Conservation (phyloP, 1,140 invertebrate genomes). For the Portunus trituberculatus region DNA sequence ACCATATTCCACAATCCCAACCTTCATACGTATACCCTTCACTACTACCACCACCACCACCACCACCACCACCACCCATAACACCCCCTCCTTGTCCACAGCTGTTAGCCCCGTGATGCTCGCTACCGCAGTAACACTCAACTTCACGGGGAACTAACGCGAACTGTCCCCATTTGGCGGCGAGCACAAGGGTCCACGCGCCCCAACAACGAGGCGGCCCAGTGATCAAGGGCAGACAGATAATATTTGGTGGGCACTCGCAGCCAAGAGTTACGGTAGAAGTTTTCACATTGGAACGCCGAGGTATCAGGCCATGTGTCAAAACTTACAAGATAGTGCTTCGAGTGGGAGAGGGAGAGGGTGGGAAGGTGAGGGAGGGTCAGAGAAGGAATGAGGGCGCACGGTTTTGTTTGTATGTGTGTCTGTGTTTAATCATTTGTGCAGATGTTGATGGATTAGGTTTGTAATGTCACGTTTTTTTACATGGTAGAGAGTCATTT, state of each 20-base stretch:
- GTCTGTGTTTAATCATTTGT: no score
- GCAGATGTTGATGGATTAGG: no score
- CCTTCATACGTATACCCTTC: not conserved
- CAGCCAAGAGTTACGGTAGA: not conserved
- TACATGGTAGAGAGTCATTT: no score
- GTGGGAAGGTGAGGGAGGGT: not conserved
- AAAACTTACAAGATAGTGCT: conserved; percentile 4
- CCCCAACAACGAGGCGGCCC: not conserved
- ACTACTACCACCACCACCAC: not conserved
- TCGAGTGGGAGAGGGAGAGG: not conserved
- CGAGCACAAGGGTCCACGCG: not conserved
- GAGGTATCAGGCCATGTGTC: conserved; percentile 6
- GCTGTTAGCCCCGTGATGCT: not conserved
- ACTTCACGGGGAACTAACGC: not conserved
- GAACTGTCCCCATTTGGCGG: not conserved
- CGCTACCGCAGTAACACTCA: not conserved
- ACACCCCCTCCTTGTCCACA: not conserved
- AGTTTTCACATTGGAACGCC: conserved; percentile 21
- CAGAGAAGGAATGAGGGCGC: not conserved
- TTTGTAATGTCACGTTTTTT: no score
- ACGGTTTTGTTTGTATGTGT: no score
- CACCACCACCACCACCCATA: not conserved
- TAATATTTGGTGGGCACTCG: conserved; percentile 21
- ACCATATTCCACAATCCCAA: not conserved
- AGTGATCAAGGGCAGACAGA: not conserved